Conservation (phyloP, 2,113 vertebrate genomes). For the Apus apus region DNA sequence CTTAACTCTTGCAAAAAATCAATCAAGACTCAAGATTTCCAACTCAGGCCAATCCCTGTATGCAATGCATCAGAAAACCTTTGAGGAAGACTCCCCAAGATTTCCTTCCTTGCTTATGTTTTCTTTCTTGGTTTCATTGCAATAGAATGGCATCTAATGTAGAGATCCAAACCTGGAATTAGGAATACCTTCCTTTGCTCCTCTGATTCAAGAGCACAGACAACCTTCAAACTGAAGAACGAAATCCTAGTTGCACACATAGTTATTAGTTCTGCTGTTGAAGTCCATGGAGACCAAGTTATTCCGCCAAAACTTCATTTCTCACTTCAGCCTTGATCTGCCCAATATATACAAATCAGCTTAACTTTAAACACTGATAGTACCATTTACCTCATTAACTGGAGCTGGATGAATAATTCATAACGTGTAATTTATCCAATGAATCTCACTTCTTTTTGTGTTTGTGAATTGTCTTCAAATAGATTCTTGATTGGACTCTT, state of each 20-base stretch:
- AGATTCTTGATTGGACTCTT: conserved; percentile 67
- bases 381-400: conserved; percentile 66
- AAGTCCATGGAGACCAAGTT: not conserved
- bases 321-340: not conserved
- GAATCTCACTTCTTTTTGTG: conserved; percentile 63
- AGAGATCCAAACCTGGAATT: not conserved
- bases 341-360: conserved; percentile 50
- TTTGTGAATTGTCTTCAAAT: conserved; percentile 71
- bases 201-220: not conserved
- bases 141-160: not conserved
- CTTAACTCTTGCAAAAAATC: not conserved
- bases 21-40: not conserved
- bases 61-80: not conserved
- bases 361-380: conserved; percentile 68
- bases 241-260: not conserved
- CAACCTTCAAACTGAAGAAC: not conserved
- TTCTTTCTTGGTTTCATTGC: not conserved
- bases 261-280: not conserved
- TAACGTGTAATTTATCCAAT: conserved; percentile 43
- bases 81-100: not conserved
- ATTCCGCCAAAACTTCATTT: not conserved
- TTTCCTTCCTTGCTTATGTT: not conserved
- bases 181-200: not conserved
- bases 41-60: not conserved
- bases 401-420: conserved; percentile 59